Evolutionary conservation across 2,113 vertebrate genomes (phyloP), one percentile per base, ranked within the genome.

Genomic region (Hirundichthys speculiger): DNA sequence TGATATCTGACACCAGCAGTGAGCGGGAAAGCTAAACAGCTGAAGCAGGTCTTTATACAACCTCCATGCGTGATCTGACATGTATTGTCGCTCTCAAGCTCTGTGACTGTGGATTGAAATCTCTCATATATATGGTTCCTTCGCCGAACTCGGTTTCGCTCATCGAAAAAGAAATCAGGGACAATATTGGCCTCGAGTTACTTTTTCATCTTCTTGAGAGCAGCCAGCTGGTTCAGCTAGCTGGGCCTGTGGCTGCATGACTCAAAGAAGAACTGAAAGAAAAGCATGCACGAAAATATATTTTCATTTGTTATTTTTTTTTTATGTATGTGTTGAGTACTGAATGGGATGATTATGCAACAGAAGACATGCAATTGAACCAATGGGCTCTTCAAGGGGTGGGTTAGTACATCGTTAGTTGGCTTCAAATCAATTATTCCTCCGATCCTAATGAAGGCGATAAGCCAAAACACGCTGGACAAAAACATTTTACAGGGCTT

Each of bases 161-260:
- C 22, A 24, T 55, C 53, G 15, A 0, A 27, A 41, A 19, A 30
- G 49, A 56, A 66, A 49, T 48, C 15, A 30, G 19, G 20, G 13
- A 47, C 15, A 41, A 41, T 11, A 42, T 45, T 39, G 45, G 47
- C 76, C 14, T 2, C 1, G 7, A 73, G 50, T 42, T 46, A 48
- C n/a, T 15, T 19, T 46, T 39, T 45, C 16, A 72, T 30, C 13
- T 64, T 55, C 15, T 3, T 46, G 34, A 64, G 40, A 64, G 50
- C 6, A 42, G 45, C 0, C 8, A 25, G 38, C 56, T 59, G 56
- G 50, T 68, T 59, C 24, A 43, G 49, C 12, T 10, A 24, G 14
- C 20, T 21, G 1, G 21, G 21, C 22, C 6, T 13, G 20, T 4
- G 20, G 22, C 13, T 48, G 30, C 30, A 34, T 34, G 30, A 34